Evolutionary conservation across 2,797 vertebrate genomes (phyloP).

Genomic region (Pseudocheirus occidentalis): DNA sequence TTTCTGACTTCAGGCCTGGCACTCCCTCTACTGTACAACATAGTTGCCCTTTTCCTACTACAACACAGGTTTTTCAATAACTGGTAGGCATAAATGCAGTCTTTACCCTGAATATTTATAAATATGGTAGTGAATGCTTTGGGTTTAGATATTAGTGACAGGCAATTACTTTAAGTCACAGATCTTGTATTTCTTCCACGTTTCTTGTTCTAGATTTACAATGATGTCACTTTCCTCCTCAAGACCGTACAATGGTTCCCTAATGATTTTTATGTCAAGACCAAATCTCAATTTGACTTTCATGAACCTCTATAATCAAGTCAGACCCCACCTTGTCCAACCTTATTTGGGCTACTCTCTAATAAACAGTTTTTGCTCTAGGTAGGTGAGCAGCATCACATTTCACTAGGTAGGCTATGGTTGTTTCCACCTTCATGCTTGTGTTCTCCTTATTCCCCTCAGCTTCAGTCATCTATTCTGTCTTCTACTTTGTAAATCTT

Average conservation of each 20-base stretch:
- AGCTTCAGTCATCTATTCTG: not conserved
- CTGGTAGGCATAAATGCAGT: not conserved
- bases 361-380: not conserved
- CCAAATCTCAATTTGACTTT: not conserved
- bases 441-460: not conserved
- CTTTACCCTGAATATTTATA: not conserved
- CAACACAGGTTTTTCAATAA: not conserved
- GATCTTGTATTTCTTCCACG: not conserved
- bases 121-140: not conserved
- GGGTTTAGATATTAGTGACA: not conserved
- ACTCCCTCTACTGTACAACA: not conserved
- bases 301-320: not conserved
- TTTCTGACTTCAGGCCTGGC: not conserved
- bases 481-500: not conserved
- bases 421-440: not conserved
- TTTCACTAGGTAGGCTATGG: not conserved
- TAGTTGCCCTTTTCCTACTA: not conserved
- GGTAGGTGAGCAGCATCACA: not conserved
- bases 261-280: not conserved
- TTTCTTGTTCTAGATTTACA: not conserved
- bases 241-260: not conserved
- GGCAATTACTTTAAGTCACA: not conserved
- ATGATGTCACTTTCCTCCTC: not conserved
- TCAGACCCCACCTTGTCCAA: not conserved
- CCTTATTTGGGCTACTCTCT: not conserved